Conservation (phyloP, 2,797 vertebrate genomes). For the Ara ararauna region DNA sequence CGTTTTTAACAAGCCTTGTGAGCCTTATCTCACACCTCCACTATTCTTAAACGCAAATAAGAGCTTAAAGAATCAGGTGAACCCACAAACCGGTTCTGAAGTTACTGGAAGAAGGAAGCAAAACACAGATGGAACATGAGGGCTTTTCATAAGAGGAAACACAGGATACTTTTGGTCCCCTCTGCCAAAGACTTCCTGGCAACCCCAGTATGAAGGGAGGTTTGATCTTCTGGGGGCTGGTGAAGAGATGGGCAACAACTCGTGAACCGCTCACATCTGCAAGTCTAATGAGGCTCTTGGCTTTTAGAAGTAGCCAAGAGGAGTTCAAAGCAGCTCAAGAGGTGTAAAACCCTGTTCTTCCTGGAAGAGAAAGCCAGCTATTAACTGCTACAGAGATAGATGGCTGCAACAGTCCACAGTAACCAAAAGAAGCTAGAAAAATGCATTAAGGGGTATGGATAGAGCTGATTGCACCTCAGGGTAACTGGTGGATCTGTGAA, state of each 20-base stretch:
- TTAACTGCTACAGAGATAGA: not conserved
- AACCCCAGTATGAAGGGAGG: not conserved
- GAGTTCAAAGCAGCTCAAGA: not conserved
- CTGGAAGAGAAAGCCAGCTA: not conserved
- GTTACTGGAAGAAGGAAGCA: not conserved
- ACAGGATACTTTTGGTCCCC: not conserved
- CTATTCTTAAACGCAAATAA: not conserved
- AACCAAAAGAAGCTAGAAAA: not conserved
- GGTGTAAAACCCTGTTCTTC: rapidly evolving
- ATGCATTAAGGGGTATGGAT: not conserved
- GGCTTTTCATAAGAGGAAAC: not conserved
- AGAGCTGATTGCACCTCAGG: not conserved
- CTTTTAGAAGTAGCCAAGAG: not conserved
- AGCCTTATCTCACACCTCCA: not conserved
- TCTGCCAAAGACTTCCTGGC: not conserved
- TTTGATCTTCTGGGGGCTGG: not conserved
- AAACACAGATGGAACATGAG: not conserved
- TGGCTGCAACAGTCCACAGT: not conserved
- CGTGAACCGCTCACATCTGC: rapidly evolving
- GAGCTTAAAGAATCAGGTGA: not conserved
- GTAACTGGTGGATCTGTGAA: not conserved
- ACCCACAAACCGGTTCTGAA: not conserved
- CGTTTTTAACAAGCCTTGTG: not conserved
- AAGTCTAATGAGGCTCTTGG: not conserved
- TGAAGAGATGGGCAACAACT: not conserved